A percentile compares a stretch with the other conserved stretches of the same genome.
phyloP scores from a whole-genome alignment of 2,113 vertebrate genomes.

The Pachyramphus minor region DNA sequence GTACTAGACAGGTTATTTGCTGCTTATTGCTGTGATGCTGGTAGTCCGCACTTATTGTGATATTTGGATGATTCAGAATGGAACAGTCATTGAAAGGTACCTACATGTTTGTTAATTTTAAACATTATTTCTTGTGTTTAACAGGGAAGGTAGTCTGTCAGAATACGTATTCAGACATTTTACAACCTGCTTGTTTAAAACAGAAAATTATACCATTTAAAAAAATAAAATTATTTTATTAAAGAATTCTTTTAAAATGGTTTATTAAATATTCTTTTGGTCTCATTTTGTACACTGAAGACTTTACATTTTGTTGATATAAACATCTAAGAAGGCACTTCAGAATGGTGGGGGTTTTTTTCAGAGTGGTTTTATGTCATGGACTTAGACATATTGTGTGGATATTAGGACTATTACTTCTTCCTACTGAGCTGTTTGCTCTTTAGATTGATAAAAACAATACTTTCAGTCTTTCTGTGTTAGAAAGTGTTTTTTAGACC shows the following conservation, averaged over 20 bases:
- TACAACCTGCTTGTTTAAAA: background rate
- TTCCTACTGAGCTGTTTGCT: background rate
- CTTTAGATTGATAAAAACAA: background rate
- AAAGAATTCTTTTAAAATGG: background rate
- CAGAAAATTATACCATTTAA: background rate
- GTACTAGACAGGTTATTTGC: conserved; percentile 87
- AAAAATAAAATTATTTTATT: background rate
- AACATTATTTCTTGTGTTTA: background rate
- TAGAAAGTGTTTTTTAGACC: background rate
- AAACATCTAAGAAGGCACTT: background rate
- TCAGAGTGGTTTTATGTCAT: background rate
- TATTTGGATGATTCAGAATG: conserved; percentile 99
- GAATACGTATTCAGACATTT: background rate
- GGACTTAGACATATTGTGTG: background rate
- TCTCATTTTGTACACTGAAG: background rate
- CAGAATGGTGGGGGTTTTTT: background rate
- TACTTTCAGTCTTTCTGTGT: background rate
- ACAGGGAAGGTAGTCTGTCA: background rate
- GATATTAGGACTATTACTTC: background rate
- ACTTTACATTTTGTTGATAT: background rate
- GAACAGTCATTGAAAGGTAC: conserved; percentile 98
- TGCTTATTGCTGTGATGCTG: conserved; percentile 91
- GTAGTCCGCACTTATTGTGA: conserved; percentile 95
- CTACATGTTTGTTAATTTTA: background rate
- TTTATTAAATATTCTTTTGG: background rate